phyloP scores from a whole-genome alignment of 2,113 vertebrate genomes.

The Pavo muticus region DNA sequence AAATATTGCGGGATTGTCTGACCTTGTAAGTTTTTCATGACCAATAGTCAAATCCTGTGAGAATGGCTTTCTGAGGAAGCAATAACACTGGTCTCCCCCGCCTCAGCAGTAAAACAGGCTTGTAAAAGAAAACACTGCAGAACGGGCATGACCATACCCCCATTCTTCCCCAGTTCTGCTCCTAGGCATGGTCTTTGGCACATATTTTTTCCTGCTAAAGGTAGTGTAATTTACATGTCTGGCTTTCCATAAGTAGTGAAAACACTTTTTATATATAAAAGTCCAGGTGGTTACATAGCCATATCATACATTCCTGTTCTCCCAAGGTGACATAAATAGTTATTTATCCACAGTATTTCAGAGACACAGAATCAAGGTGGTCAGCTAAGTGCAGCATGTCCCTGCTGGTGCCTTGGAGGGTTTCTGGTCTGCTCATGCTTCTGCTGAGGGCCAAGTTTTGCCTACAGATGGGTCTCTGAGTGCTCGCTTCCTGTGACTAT shows the following conservation, averaged over 20 bases:
- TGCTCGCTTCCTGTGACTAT: background rate
- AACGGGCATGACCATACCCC: constrained; percentile 58
- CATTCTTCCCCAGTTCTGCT: constrained; percentile 51
- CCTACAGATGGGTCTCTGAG: background rate
- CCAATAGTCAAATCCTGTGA: constrained; percentile 44
- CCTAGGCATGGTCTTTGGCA: constrained; percentile 62
- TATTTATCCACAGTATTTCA: constrained; percentile 56
- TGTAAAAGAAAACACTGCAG: constrained; percentile 63
- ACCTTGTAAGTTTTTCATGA: constrained; percentile 49
- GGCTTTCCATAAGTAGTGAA: constrained; percentile 64
- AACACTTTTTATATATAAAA: constrained; percentile 66
- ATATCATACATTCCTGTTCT: constrained; percentile 70
- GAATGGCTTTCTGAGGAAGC: constrained; percentile 65
- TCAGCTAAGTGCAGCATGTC: constrained; percentile 36
- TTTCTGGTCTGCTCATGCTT: constrained; percentile 5
- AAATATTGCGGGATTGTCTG: constrained; percentile 32
- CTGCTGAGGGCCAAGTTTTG: background rate
- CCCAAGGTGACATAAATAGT: constrained; percentile 58
- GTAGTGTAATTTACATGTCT: constrained; percentile 67
- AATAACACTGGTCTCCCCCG: constrained; percentile 45
- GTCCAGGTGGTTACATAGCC: constrained; percentile 63
- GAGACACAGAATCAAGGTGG: constrained; percentile 34
- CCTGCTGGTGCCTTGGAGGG: background rate
- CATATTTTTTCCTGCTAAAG: constrained; percentile 42
- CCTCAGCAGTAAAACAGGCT: constrained; percentile 64